These are phyloP conservation scores for Hydraecia micacea DNA, from an alignment of 2,888 invertebrate species.

Conservation along the genomic window DNA sequence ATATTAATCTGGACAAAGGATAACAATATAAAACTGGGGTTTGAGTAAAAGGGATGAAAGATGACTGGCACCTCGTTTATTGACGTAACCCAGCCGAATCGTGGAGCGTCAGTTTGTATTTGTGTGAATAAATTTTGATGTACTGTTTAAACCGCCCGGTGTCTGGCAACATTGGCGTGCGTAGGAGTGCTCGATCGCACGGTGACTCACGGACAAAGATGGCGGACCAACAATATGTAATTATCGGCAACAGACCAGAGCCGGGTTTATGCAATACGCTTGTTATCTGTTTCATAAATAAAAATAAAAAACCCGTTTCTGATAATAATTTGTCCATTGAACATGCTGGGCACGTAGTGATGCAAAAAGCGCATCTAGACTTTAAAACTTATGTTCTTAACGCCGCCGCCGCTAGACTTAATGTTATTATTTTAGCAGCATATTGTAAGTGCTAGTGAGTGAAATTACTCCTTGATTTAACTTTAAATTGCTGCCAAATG, in stretches of 20 bases:
- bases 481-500: constrained; percentile 28
- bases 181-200: constrained; percentile 75
- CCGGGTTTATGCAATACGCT: constrained; percentile 59
- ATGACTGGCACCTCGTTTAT: constrained; percentile 67
- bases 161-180: constrained; percentile 76
- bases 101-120: constrained; percentile 60
- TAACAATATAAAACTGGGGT: constrained; percentile 62
- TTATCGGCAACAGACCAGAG: constrained; percentile 75
- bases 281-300: constrained; percentile 65
- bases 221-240: constrained; percentile 84
- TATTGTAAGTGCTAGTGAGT: constrained; percentile 8
- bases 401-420: constrained; percentile 17
- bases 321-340: constrained; percentile 40
- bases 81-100: constrained; percentile 65
- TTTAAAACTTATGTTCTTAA: constrained; percentile 17
- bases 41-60: constrained; percentile 62
- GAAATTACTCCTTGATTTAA: constrained; percentile 25
- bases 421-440: constrained; percentile 22
- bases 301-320: constrained; percentile 43
- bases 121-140: constrained; percentile 78
- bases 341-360: constrained; percentile 22
- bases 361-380: constrained; percentile 45
- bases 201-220: constrained; percentile 80
- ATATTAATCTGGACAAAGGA: constrained; percentile 70
- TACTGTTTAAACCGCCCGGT: constrained; percentile 73